Conservation (phyloP, 2,888 invertebrate species). For the Coremacera marginata region DNA sequence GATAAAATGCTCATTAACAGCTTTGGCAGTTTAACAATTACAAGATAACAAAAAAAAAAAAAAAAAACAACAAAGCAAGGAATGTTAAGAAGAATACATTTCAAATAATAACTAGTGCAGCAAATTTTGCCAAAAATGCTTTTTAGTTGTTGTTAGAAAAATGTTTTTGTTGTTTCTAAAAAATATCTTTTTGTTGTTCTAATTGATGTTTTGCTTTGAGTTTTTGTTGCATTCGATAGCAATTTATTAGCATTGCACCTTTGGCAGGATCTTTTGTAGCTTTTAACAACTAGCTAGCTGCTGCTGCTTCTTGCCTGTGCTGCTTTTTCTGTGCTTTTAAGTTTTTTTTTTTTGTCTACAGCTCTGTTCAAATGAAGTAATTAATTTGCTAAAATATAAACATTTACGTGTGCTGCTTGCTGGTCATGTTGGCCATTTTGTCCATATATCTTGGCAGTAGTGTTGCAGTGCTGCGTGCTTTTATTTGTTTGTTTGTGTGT, state of each 20-base stretch:
- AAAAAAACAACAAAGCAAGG: no score
- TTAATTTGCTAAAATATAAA: conserved; percentile 50
- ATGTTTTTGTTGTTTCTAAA: no score
- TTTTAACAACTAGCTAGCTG: conserved; percentile 7
- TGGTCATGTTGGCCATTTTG: neutral
- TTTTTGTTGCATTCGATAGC: neutral
- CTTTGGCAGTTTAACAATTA: no score
- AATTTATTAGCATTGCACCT: neutral
- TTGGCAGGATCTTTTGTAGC: conserved; percentile 12
- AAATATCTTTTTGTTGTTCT: neutral
- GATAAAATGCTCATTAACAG: no score
- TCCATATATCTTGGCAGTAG: neutral
- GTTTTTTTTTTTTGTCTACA: conserved; percentile 1
- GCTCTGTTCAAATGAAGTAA: conserved; percentile 50
- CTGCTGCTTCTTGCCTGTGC: neutral
- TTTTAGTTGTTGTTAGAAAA: no score
- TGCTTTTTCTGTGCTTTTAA: conserved; percentile 21
- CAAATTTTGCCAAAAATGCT: no score
- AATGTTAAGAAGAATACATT: no score
- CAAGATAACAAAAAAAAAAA: no score
- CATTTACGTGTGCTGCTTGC: conserved; percentile 14
- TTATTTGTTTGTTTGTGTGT: neutral
- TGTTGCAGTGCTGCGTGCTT: neutral
- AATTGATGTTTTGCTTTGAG: neutral
- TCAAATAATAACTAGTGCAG: no score